These are phyloP conservation scores for Buathra laborator DNA, from an alignment of 2,888 invertebrate species.

Conservation along the genomic window DNA sequence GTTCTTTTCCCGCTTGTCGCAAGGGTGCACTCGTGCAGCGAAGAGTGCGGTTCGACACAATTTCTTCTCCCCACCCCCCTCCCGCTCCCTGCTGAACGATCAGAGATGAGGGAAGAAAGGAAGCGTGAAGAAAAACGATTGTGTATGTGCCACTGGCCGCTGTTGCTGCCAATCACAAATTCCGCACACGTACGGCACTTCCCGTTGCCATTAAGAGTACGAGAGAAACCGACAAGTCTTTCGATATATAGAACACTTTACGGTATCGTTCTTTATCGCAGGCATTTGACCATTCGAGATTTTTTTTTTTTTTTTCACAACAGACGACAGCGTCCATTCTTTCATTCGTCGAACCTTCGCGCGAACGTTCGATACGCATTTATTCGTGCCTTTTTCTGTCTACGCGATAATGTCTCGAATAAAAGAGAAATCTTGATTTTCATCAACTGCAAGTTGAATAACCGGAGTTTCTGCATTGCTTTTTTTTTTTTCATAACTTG, in stretches of 20 bases:
- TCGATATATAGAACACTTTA: conserved; percentile 36
- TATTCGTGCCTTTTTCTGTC: conserved; percentile 1
- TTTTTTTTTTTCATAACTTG: neutral
- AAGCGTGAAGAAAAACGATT: conserved; percentile 43
- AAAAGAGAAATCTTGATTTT: neutral
- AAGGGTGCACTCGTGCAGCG: conserved; percentile 59
- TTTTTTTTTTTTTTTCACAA: conserved; percentile 21
- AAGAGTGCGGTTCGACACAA: conserved; percentile 44
- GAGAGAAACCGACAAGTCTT: conserved; percentile 53
- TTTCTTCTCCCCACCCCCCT: conserved; percentile 7
- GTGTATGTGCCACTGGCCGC: conserved; percentile 55
- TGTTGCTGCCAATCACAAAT: conserved; percentile 67
- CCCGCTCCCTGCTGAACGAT: conserved; percentile 38
- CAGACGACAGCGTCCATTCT: conserved; percentile 27
- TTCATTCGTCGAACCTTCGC: conserved; percentile 49
- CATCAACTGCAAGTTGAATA: neutral
- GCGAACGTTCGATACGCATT: conserved; percentile 30
- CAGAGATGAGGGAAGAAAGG: conserved; percentile 41
- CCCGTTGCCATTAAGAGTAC: conserved; percentile 65
- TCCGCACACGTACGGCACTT: conserved; percentile 65
- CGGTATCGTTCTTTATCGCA: conserved; percentile 50
- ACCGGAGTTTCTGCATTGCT: neutral
- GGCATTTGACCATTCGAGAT: conserved; percentile 48
- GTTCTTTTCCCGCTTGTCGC: conserved; percentile 44
- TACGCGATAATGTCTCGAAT: neutral